Evolutionary conservation across 2,888 invertebrate genomes (phyloP).

Genomic region (Geophilus truncorum): DNA sequence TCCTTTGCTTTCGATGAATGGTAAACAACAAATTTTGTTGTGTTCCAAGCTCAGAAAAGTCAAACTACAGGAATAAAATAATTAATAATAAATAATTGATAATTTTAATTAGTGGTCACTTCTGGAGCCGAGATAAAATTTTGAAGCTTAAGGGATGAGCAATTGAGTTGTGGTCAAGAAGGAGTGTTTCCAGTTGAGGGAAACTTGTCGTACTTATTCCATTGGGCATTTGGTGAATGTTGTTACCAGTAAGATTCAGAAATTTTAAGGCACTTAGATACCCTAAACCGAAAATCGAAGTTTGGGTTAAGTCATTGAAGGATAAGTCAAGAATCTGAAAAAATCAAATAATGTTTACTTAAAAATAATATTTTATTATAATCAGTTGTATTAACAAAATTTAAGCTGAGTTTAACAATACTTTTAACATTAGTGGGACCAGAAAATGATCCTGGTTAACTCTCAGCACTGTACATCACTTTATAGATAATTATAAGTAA

Average conservation of each 20-base stretch:
- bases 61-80: not conserved
- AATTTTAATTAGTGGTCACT: not conserved
- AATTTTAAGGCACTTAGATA: not conserved
- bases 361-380: no score
- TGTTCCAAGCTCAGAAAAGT: not conserved
- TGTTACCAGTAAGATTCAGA: not conserved
- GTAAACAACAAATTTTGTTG: not conserved
- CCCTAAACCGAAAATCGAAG: not conserved
- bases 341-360: no score
- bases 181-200: not conserved
- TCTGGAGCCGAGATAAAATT: not conserved
- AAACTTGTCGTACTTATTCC: not conserved
- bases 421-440: no score
- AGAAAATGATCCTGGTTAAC: no score
- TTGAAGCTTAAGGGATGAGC: not conserved
- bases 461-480: no score
- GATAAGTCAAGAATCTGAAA: no score
- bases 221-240: not conserved
- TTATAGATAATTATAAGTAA: no score
- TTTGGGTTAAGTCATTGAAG: no score
- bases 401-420: no score
- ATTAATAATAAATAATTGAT: not conserved
- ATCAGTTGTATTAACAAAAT: no score
- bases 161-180: not conserved
- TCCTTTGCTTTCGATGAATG: not conserved